These are phyloP conservation scores for Axis porcinus DNA, from an alignment of 2,113 vertebrate genomes.

Conservation along the genomic window DNA sequence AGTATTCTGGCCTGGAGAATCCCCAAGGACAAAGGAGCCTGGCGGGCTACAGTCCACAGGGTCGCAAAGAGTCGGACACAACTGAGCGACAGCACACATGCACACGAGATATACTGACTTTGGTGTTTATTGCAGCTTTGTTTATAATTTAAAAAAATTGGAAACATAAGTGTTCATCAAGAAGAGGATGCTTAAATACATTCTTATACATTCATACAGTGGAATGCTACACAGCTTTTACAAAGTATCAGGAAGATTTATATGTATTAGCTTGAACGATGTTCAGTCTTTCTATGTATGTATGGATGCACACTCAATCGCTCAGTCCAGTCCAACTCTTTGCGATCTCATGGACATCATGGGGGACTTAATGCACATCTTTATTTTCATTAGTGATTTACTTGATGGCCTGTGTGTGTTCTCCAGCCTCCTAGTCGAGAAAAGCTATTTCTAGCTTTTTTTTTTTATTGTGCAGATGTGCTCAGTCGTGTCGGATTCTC, in stretches of 20 bases:
- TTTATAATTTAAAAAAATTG: background rate
- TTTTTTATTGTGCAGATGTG: background rate
- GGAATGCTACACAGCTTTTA: background rate
- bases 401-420: background rate
- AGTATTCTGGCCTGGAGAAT: background rate
- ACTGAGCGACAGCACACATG: accelerated
- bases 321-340: background rate
- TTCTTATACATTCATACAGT: background rate
- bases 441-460: background rate
- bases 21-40: background rate
- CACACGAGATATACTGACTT: background rate
- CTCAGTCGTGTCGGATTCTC: accelerated
- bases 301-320: background rate
- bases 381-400: background rate
- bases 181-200: background rate
- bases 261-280: background rate
- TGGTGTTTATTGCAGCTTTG: background rate
- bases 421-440: background rate
- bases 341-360: background rate
- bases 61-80: background rate
- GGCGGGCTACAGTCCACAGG: background rate
- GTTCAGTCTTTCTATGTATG: background rate
- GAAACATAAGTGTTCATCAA: background rate
- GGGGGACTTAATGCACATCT: background rate
- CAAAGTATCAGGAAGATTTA: background rate